Base-by-base conservation (phyloP, 2,888 invertebrate species). In the Tridacna gigas region DNA sequence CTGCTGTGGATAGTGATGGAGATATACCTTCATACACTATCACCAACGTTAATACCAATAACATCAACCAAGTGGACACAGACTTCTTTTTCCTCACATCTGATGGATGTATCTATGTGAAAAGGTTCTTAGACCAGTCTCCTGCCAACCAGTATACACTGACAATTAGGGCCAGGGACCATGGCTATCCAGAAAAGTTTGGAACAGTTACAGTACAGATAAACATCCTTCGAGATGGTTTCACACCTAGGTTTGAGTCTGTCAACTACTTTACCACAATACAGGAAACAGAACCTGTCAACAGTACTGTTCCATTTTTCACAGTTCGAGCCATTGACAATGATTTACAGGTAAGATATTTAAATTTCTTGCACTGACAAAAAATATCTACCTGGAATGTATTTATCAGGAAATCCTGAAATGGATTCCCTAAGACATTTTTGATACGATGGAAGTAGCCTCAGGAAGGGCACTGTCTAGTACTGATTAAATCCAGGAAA, bases 201-300 rank as follows among this genome's bases (percentile, higher is more conserved):
- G 90, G 90, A 47, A 88, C 85, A 22, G 80, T 89, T 4, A 89
- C 89, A 0, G 90, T 91, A 13, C 89, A 89, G 80, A 90, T 91
- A 65, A 83, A 74, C 65, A 90, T 91, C 28, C 45, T 80, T n/a
- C 60, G 90, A 48, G 91, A 91, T 71, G 80, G 77, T 47, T 89
- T 87, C 69, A 47, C 79, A 20, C 90, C 92, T 45, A 20, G 15
- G 7, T 92, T 89, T 74, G 45, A 65, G 20, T 26, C 18, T 0
- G 25, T 56, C 12, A 82, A 77, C 47, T 89, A 88, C 63, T 48
- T 56, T 0, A 71, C 83, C 7, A 85, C 86, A 4, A 88, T 91
- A 61, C 51, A 75, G 4, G 91, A 91, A 69, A 90, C 84, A 0
- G 51, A 84, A 15, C 63, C 80, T 25, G 83, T 84, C 4, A 86